phyloP scores from a whole-genome alignment of 35 echinoderm and acorn worm species.

The Holothuria glaberrima region DNA sequence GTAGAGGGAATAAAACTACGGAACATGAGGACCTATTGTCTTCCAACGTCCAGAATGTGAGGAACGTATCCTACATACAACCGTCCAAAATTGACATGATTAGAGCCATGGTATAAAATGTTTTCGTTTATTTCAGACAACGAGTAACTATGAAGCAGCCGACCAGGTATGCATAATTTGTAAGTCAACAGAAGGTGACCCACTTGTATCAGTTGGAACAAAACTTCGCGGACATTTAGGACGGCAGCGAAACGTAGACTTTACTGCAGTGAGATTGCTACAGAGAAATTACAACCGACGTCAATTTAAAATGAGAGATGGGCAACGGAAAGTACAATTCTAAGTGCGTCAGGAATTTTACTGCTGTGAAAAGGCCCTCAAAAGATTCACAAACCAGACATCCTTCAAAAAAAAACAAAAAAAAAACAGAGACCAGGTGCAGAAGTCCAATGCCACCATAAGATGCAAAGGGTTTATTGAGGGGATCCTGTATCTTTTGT shows the following conservation, averaged over 20 bases:
- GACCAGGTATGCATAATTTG: conserved; percentile 64
- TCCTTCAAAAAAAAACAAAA: no score
- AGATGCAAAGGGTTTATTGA: conserved; percentile 56
- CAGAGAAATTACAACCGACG: conserved; percentile 27
- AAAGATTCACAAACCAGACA: background rate
- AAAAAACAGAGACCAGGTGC: conserved; percentile 20
- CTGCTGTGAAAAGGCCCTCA: conserved; percentile 47
- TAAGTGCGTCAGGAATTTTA: conserved; percentile 32
- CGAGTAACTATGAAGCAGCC: no score
- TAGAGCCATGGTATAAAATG: no score
- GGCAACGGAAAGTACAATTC: conserved; percentile 46
- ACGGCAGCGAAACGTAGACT: conserved; percentile 43
- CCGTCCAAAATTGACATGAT: no score
- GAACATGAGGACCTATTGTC: no score
- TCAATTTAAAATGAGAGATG: conserved; percentile 42
- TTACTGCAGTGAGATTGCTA: conserved; percentile 37
- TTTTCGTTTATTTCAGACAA: no score
- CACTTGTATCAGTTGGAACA: background rate
- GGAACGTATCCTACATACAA: no score
- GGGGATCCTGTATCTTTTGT: conserved; percentile 58
- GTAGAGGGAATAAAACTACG: no score
- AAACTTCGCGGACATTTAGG: conserved; percentile 31
- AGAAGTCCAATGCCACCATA: conserved; percentile 28
- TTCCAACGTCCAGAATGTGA: no score
- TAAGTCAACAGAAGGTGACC: conserved; percentile 14